Percentiles rank a stretch among this genome's conserved stretches.
These are phyloP conservation scores for Pelagia noctiluca DNA, from an alignment of 30 jellyfish, hydroid and myxozoan genomes.

Conservation along the genomic window DNA sequence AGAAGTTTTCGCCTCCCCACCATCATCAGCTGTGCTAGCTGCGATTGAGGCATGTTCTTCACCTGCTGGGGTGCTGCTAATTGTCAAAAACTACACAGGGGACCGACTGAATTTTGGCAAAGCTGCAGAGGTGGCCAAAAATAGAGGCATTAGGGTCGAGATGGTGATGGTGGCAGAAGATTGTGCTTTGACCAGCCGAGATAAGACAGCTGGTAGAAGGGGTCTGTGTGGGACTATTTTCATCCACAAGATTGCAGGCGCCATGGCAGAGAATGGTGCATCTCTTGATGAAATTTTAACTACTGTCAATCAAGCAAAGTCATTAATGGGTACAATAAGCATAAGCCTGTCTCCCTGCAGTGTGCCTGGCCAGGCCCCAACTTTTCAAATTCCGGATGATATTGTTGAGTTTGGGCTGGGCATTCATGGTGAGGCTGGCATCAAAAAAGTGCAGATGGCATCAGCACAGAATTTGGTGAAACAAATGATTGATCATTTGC, in stretches of 20 bases:
- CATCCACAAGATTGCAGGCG: conserved; percentile 96
- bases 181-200: conserved; percentile 93
- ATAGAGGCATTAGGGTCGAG: conserved; percentile 87
- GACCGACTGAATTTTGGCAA: conserved; percentile 98
- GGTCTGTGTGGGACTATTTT: conserved; percentile 97
- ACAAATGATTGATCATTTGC: conserved; percentile 82
- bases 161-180: conserved; percentile 98
- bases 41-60: conserved; percentile 88
- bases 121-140: conserved; percentile 94
- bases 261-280: conserved; percentile 96
- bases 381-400: conserved; percentile 80
- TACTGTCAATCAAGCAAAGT: conserved; percentile 18
- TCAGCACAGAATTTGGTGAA: conserved; percentile 74
- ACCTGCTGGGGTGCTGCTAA: conserved; percentile 85
- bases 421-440: conserved; percentile 98
- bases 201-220: conserved; percentile 95
- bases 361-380: conserved; percentile 95
- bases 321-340: conserved; percentile 94
- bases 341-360: conserved; percentile 98
- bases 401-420: conserved; percentile 98
- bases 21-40: conserved; percentile 82
- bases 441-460: conserved; percentile 69
- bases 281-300: conserved; percentile 62
- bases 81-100: conserved; percentile 96
- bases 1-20: conserved; percentile 93